Conservation (phyloP, 2,113 vertebrate species). For the Chaetops frenatus region DNA sequence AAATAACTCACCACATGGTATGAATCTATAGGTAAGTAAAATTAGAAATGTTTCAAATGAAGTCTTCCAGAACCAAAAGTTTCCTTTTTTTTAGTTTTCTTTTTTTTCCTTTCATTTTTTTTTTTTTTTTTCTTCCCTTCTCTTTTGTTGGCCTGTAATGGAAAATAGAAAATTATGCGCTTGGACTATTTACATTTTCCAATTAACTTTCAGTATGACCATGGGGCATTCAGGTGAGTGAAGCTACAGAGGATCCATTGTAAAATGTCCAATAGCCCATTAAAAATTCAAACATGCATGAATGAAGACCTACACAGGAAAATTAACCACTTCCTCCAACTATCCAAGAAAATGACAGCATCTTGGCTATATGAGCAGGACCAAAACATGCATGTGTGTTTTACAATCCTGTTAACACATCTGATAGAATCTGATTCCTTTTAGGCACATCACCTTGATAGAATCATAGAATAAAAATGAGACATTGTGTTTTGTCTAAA, state of each 20-base stretch:
- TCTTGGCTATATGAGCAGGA: neutral
- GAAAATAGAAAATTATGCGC: neutral
- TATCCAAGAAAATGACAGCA: neutral
- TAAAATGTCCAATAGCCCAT: neutral
- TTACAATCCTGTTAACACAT: neutral
- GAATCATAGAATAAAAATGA: neutral
- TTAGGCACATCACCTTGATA: neutral
- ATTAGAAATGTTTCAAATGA: conserved; percentile 20
- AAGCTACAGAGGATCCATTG: neutral
- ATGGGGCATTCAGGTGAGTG: neutral
- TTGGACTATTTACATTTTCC: neutral
- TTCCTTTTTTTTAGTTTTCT: neutral
- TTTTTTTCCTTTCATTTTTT: neutral
- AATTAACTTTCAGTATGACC: neutral
- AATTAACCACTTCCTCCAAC: neutral
- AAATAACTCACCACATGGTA: neutral
- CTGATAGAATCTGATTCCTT: neutral
- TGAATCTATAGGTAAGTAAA: conserved; percentile 30
- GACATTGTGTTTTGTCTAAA: neutral
- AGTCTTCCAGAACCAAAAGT: neutral
- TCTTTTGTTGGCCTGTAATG: neutral
- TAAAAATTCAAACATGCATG: neutral
- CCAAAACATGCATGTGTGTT: neutral
- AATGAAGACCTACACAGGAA: neutral
- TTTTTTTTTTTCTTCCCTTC: accelerated